These are phyloP conservation scores for Tyrannus savana DNA, from an alignment of 2,113 vertebrate genomes.

Conservation along the genomic window DNA sequence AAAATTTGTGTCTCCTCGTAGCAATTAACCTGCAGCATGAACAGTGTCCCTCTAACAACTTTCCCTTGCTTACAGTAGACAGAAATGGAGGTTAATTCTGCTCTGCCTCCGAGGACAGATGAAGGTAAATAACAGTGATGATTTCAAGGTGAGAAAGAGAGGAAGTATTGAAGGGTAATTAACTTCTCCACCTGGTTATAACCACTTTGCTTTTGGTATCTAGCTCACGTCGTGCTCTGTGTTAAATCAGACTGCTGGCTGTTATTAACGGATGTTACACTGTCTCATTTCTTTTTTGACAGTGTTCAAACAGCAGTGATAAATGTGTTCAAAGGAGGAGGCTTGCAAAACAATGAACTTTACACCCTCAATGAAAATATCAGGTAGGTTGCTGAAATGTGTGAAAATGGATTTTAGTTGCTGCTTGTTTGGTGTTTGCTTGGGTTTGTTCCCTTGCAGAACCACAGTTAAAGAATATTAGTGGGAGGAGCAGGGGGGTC, in stretches of 20 bases:
- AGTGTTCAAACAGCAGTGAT: slow-evolving; percentile 94
- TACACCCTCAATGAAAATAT: slow-evolving; percentile 92
- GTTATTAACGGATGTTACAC: not conserved
- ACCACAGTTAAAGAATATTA: not conserved
- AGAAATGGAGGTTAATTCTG: not conserved
- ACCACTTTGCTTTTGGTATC: not conserved
- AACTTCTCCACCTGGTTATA: not conserved
- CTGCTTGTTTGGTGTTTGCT: not conserved
- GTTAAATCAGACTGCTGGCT: not conserved
- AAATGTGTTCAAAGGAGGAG: slow-evolving; percentile 92
- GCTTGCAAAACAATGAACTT: slow-evolving; percentile 88
- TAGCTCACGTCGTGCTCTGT: not conserved
- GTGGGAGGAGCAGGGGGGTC: not conserved
- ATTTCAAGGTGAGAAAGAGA: not conserved
- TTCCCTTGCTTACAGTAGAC: not conserved
- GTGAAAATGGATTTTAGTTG: not conserved
- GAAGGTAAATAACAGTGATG: not conserved
- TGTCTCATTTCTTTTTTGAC: slow-evolving; percentile 53
- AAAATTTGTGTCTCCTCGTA: not conserved
- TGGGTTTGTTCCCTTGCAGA: not conserved
- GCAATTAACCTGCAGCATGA: not conserved
- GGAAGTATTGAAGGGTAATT: not conserved
- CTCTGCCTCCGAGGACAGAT: not conserved
- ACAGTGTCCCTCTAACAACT: not conserved
- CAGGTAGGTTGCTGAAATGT: slow-evolving; percentile 76